phyloP scores from a whole-genome alignment of 2,113 vertebrate species.

The Sphyrna mokarran region DNA sequence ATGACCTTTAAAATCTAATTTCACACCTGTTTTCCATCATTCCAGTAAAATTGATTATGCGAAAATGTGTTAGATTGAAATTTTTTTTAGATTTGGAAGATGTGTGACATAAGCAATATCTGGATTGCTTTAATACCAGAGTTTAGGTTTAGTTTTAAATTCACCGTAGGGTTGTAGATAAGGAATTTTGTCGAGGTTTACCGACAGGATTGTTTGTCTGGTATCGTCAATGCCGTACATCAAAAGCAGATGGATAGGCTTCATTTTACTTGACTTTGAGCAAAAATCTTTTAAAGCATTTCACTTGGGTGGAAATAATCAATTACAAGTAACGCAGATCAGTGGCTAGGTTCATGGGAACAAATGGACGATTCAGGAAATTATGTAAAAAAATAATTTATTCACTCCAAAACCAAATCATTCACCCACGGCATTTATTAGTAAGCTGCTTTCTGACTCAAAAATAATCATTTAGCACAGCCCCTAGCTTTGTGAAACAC shows the following conservation, averaged over 20 bases:
- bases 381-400: not conserved
- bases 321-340: conserved; percentile 9
- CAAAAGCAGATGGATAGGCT: not conserved
- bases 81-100: not conserved
- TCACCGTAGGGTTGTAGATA: not conserved
- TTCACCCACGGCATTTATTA: not conserved
- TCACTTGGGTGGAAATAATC: conserved; percentile 36
- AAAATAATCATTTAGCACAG: not conserved
- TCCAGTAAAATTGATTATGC: conserved; percentile 23
- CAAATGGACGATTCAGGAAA: not conserved
- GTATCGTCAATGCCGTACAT: not conserved
- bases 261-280: conserved; percentile 1
- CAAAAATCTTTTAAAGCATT: not conserved
- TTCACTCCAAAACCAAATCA: not conserved
- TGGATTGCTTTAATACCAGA: not conserved
- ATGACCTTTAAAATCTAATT: conserved; percentile 29
- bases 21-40: conserved; percentile 2
- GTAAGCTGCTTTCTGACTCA: not conserved
- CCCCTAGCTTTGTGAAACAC: not conserved
- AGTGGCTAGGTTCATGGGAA: not conserved
- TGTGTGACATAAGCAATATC: not conserved
- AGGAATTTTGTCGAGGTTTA: not conserved
- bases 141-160: not conserved
- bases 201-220: not conserved
- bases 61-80: conserved; percentile 1